These are phyloP conservation scores for Aspiorhynchus laticeps DNA, from an alignment of 2,113 vertebrate genomes.

Conservation along the genomic window DNA sequence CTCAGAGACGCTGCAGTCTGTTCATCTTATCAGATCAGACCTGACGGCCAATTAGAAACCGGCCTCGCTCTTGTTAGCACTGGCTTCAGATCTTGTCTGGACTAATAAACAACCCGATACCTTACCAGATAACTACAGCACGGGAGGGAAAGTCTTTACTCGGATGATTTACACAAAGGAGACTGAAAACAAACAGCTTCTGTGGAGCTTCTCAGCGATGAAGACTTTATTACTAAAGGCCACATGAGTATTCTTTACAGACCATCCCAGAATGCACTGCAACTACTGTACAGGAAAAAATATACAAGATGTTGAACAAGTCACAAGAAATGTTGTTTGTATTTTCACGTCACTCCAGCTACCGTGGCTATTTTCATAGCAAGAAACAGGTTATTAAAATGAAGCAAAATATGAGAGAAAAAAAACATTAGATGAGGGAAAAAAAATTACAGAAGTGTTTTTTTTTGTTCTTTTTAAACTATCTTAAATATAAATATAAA, in stretches of 20 bases:
- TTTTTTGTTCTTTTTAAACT: too few relatives aligned
- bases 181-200: background rate
- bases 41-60: slow-evolving; percentile 8
- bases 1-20: background rate
- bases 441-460: too few relatives aligned
- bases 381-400: background rate
- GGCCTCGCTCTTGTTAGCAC: background rate
- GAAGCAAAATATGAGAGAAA: too few relatives aligned
- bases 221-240: background rate
- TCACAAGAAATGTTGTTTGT: background rate
- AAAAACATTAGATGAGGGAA: too few relatives aligned
- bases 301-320: background rate
- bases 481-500: too few relatives aligned
- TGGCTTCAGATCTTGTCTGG: slow-evolving; percentile 36
- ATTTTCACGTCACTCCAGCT: too few relatives aligned
- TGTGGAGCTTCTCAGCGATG: background rate
- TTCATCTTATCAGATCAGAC: slow-evolving; percentile 35
- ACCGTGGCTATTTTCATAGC: background rate
- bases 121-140: background rate
- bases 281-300: background rate
- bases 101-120: slow-evolving; percentile 29
- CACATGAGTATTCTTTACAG: background rate
- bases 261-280: background rate
- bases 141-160: background rate
- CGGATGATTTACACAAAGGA: slow-evolving; percentile 11